These are phyloP conservation scores for Reticulitermes speratus DNA, from an alignment of 1,140 invertebrate species.

Conservation along the genomic window DNA sequence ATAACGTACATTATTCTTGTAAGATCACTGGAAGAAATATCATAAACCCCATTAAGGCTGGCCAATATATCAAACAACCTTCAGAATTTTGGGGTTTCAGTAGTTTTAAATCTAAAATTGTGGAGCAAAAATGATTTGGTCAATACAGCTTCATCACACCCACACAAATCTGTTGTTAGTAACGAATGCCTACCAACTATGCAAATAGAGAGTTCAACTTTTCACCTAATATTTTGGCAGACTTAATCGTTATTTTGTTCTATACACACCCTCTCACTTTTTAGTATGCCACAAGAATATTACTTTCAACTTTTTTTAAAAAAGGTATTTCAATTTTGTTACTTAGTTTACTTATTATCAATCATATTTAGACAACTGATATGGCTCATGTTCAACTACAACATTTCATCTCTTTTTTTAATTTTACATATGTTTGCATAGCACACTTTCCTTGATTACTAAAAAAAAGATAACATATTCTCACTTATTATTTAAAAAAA, in stretches of 20 bases:
- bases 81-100: not conserved
- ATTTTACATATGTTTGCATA: too few relatives aligned
- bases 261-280: conserved; percentile 11
- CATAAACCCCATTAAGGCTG: conserved; percentile 31
- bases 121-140: conserved; percentile 28
- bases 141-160: conserved; percentile 18
- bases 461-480: too few relatives aligned
- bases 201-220: conserved; percentile 28
- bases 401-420: conserved; percentile 17
- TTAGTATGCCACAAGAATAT: conserved; percentile 16
- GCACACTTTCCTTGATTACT: too few relatives aligned
- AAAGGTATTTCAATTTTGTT: conserved; percentile 22
- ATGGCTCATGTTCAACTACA: conserved; percentile 28
- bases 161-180: not conserved
- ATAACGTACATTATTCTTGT: conserved; percentile 27
- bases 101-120: not conserved
- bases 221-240: conserved; percentile 21
- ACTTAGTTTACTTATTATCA: conserved; percentile 27
- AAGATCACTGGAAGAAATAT: conserved; percentile 37
- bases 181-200: conserved; percentile 22
- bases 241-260: conserved; percentile 15
- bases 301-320: not conserved
- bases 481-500: too few relatives aligned
- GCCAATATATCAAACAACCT: conserved; percentile 23
- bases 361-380: conserved; percentile 31